These are phyloP conservation scores for Phalacrocorax aristotelis DNA, from an alignment of 2,113 vertebrate species.

Conservation along the genomic window DNA sequence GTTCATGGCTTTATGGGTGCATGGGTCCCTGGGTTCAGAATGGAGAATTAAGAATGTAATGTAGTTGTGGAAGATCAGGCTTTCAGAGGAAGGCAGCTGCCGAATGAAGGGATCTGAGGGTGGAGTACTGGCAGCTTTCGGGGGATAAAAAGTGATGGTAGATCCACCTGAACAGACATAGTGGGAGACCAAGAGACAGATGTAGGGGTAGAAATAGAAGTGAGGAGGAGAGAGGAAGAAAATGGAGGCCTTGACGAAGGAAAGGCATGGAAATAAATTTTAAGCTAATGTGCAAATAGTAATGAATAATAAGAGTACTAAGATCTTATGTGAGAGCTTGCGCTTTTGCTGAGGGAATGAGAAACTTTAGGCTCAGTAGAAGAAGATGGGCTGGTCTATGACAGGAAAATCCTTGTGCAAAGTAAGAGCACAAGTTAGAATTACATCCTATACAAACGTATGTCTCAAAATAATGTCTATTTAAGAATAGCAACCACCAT, in stretches of 20 bases:
- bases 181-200: background rate
- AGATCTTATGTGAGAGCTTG: background rate
- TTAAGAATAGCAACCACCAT: background rate
- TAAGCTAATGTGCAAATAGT: background rate
- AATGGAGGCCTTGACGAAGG: background rate
- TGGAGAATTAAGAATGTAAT: background rate
- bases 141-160: background rate
- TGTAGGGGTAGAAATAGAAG: background rate
- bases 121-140: rapidly evolving
- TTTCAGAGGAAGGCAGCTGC: background rate
- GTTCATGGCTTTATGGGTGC: rapidly evolving
- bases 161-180: background rate
- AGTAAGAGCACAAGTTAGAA: background rate
- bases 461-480: background rate
- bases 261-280: background rate
- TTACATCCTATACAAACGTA: background rate
- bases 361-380: background rate
- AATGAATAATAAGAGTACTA: background rate
- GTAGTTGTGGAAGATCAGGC: background rate
- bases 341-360: background rate
- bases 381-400: background rate
- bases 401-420: background rate
- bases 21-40: background rate
- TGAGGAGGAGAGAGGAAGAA: background rate
- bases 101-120: background rate